phyloP scores from a whole-genome alignment of 2,888 invertebrate genomes.

The Belgica antarctica region DNA sequence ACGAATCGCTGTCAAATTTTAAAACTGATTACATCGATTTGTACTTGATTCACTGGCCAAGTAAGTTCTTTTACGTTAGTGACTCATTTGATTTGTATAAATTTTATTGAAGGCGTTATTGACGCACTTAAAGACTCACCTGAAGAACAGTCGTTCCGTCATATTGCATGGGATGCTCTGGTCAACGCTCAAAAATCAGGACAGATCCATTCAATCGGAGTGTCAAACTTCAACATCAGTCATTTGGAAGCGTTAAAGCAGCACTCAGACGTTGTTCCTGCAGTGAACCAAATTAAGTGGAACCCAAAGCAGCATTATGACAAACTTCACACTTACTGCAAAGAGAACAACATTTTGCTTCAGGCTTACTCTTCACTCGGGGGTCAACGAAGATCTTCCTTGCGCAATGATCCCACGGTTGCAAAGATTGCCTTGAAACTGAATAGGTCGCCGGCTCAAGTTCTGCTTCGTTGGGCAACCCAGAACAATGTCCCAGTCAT shows the following conservation, averaged over 20 bases:
- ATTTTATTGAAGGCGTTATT: conserved; percentile 54
- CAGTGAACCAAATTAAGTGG: conserved; percentile 78
- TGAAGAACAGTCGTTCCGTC: conserved; percentile 60
- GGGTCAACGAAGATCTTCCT: conserved; percentile 56
- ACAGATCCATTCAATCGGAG: conserved; percentile 65
- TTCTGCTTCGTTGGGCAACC: conserved; percentile 72
- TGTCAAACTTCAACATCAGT: conserved; percentile 72
- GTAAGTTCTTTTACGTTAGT: not conserved
- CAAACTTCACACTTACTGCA: conserved; percentile 64
- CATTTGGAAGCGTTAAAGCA: conserved; percentile 66
- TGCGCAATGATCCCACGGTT: conserved; percentile 63
- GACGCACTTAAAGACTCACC: conserved; percentile 58
- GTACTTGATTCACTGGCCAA: conserved; percentile 81
- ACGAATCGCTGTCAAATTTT: conserved; percentile 63
- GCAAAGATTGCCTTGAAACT: conserved; percentile 61
- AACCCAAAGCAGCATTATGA: conserved; percentile 71
- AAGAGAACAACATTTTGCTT: conserved; percentile 63
- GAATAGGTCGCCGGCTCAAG: conserved; percentile 62
- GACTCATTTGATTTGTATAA: not conserved
- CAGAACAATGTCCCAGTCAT: conserved; percentile 70
- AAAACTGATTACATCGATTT: conserved; percentile 71
- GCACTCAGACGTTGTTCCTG: conserved; percentile 58
- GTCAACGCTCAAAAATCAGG: conserved; percentile 64
- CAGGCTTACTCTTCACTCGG: conserved; percentile 81
- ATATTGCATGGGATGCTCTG: conserved; percentile 67